Evolutionary conservation across 1,140 invertebrate species (phyloP).

Genomic region (Goniozus legneri): DNA sequence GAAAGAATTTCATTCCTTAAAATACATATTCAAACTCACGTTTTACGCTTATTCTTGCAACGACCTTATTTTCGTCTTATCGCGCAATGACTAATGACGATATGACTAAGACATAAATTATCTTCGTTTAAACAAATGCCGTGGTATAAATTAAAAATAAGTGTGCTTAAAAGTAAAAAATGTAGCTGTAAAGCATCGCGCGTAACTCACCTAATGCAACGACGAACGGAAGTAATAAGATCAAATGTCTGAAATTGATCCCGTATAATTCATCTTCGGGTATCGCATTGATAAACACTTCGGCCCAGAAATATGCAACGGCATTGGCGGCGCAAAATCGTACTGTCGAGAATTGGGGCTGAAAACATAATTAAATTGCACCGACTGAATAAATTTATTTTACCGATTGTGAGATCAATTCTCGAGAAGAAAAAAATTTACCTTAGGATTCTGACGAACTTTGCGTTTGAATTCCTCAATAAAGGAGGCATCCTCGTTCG

Average conservation of each 20-base stretch:
- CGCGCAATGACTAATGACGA: too few relatives aligned
- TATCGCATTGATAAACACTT: slow-evolving; percentile 70
- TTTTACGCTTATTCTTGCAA: too few relatives aligned
- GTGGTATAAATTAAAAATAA: too few relatives aligned
- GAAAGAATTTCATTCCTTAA: slow-evolving; percentile 31
- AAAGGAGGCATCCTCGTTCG: slow-evolving; percentile 75
- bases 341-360: slow-evolving; percentile 75
- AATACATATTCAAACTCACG: too few relatives aligned
- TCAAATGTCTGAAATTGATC: slow-evolving; percentile 66
- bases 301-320: slow-evolving; percentile 77
- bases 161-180: too few relatives aligned
- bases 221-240: slow-evolving; percentile 69
- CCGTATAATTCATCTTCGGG: slow-evolving; percentile 71
- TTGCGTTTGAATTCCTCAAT: slow-evolving; percentile 63
- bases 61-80: too few relatives aligned
- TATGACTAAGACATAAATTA: too few relatives aligned
- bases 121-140: too few relatives aligned
- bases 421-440: slow-evolving; percentile 37
- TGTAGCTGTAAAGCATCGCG: too few relatives aligned
- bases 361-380: too few relatives aligned
- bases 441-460: slow-evolving; percentile 63
- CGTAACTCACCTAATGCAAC: slow-evolving; percentile 75
- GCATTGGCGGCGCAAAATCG: slow-evolving; percentile 75
- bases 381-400: not conserved
- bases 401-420: not conserved